Evolutionary conservation across 92 coral and sea anemone species (phyloP).

Genomic region (Heliopora coerulea): DNA sequence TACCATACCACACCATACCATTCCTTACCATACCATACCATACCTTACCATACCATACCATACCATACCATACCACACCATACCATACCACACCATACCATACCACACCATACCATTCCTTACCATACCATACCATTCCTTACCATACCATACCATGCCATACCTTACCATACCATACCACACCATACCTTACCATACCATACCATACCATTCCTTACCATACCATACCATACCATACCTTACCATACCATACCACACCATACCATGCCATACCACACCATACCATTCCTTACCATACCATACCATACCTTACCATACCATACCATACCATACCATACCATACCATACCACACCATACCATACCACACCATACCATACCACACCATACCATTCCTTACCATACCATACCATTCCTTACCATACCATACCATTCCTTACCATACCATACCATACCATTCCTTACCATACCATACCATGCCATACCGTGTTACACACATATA

Average conservation of each 20-base stretch:
- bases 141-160: conserved; percentile 3
- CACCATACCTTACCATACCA: conserved; percentile 6
- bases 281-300: conserved; percentile 1
- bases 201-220: neutral
- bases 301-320: conserved; percentile 25
- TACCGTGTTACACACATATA: conserved; percentile 7
- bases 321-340: conserved; percentile 30
- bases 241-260: conserved; percentile 13
- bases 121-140: conserved; percentile 18
- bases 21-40: neutral
- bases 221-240: conserved; percentile 15
- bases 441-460: conserved; percentile 16
- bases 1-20: conserved; percentile 24
- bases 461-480: conserved; percentile 19
- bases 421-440: conserved; percentile 23
- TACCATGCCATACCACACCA: conserved; percentile 14
- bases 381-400: conserved; percentile 17
- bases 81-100: conserved; percentile 35
- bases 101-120: conserved; percentile 17
- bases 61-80: neutral
- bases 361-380: conserved; percentile 23
- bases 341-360: conserved; percentile 14
- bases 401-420: conserved; percentile 24
- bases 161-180: conserved; percentile 6
- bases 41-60: conserved; percentile 10